phyloP scores from a whole-genome alignment of 1,140 invertebrate genomes.

The Temnothorax curvispinosus region DNA sequence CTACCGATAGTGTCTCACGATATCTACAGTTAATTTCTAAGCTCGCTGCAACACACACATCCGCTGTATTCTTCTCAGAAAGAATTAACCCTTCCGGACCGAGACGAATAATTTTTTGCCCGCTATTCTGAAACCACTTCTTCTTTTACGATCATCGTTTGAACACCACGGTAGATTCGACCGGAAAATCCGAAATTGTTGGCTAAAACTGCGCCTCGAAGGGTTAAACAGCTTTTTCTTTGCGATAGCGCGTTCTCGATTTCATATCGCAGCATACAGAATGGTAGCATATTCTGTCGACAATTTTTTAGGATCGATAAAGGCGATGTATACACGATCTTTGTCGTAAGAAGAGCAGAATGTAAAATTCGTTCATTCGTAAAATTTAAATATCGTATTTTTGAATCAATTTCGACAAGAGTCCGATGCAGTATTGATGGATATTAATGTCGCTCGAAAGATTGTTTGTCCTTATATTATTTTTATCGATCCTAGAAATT shows the following conservation, averaged over 20 bases:
- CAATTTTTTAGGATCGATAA: slow-evolving; percentile 15
- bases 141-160: not conserved
- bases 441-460: not conserved
- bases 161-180: slow-evolving; percentile 8
- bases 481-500: slow-evolving; percentile 15
- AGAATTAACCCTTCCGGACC: slow-evolving; percentile 30
- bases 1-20: slow-evolving; percentile 39
- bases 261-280: not conserved
- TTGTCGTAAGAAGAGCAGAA: not conserved
- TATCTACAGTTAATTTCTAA: slow-evolving; percentile 53
- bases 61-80: slow-evolving; percentile 13
- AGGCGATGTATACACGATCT: not conserved
- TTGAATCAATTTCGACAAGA: not conserved
- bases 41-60: slow-evolving; percentile 24
- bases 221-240: slow-evolving; percentile 28
- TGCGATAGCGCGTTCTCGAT: slow-evolving; percentile 24
- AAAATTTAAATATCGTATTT: slow-evolving; percentile 15
- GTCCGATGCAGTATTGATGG: not conserved
- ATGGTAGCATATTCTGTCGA: slow-evolving; percentile 3
- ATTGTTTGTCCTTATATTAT: not conserved
- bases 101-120: not conserved
- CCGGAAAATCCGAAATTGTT: slow-evolving; percentile 5
- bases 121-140: slow-evolving; percentile 6
- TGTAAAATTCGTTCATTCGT: not conserved
- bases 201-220: slow-evolving; percentile 1